Conservation (phyloP, 2,113 vertebrate genomes). For the Xenopus laevis region DNA sequence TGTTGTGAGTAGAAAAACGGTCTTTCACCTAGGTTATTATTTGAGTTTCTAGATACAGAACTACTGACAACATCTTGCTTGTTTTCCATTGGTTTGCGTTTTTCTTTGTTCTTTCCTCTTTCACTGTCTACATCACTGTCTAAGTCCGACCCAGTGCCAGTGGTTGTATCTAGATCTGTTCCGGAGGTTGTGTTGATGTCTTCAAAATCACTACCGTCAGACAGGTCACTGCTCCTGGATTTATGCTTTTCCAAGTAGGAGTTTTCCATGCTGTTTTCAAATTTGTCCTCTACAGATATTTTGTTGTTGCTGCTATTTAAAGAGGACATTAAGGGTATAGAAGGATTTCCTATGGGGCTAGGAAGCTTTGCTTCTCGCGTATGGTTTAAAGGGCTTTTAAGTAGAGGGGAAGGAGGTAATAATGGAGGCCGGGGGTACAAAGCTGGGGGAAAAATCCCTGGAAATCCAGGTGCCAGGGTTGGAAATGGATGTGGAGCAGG, state of each 20-base stretch:
- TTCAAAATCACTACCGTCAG: constrained; percentile 95
- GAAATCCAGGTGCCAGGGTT: constrained; percentile 77
- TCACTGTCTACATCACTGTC: constrained; percentile 90
- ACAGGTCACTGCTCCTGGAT: constrained; percentile 84
- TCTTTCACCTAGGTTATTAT: constrained; percentile 68
- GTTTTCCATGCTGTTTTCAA: constrained; percentile 72
- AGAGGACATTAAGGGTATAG: constrained; percentile 75
- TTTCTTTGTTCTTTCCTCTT: constrained; percentile 71
- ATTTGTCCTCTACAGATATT: constrained; percentile 65
- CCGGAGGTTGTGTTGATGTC: constrained; percentile 94
- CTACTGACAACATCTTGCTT: constrained; percentile 70
- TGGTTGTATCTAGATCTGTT: constrained; percentile 93
- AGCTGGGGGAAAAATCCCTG: constrained; percentile 87
- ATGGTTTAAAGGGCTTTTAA: constrained; percentile 86
- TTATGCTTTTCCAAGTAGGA: constrained; percentile 74
- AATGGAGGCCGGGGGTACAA: constrained; percentile 89
- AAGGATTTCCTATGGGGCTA: constrained; percentile 78
- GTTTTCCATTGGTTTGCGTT: constrained; percentile 66
- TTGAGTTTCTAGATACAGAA: constrained; percentile 64
- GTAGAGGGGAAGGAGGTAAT: constrained; percentile 83
- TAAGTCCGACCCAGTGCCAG: constrained; percentile 88
- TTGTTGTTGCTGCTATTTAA: constrained; percentile 70
- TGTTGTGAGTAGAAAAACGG: constrained; percentile 85
- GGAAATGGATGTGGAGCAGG: constrained; percentile 74
- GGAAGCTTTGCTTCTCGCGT: constrained; percentile 84